phyloP scores from a whole-genome alignment of 2,113 vertebrate genomes.

The Dascyllus trimaculatus region DNA sequence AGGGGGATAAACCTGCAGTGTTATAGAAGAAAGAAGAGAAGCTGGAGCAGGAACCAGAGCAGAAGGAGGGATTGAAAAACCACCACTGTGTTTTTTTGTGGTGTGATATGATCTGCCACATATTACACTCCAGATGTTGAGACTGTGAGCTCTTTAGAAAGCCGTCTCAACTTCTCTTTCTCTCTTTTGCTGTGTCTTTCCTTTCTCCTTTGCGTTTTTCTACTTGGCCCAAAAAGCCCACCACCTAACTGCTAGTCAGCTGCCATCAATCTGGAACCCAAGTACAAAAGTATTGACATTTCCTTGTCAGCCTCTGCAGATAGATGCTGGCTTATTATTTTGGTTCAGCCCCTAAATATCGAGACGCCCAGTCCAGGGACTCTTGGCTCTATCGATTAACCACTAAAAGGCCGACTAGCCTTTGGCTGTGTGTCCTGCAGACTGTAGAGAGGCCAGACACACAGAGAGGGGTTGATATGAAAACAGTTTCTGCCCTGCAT shows the following conservation, averaged over 20 bases:
- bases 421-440: conserved; percentile 60
- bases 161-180: conserved; percentile 50
- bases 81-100: conserved; percentile 46
- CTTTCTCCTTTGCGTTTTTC: conserved; percentile 36
- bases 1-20: conserved; percentile 58
- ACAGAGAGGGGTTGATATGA: conserved; percentile 59
- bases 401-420: conserved; percentile 73
- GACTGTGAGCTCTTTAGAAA: conserved; percentile 61
- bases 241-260: conserved; percentile 46
- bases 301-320: conserved; percentile 68
- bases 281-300: conserved; percentile 72
- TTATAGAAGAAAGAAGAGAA: conserved; percentile 26
- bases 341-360: conserved; percentile 68
- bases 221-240: conserved; percentile 46
- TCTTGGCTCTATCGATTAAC: conserved; percentile 79
- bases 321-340: conserved; percentile 71
- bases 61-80: conserved; percentile 32
- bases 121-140: conserved; percentile 66
- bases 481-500: conserved; percentile 61
- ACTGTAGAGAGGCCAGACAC: conserved; percentile 58
- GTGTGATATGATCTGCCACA: conserved; percentile 60
- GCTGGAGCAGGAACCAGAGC: conserved; percentile 36
- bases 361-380: conserved; percentile 57
- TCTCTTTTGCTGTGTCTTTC: conserved; percentile 31
- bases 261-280: conserved; percentile 71